These are phyloP conservation scores for Diorhabda elongata DNA, from an alignment of 1,140 invertebrate genomes.

Conservation along the genomic window DNA sequence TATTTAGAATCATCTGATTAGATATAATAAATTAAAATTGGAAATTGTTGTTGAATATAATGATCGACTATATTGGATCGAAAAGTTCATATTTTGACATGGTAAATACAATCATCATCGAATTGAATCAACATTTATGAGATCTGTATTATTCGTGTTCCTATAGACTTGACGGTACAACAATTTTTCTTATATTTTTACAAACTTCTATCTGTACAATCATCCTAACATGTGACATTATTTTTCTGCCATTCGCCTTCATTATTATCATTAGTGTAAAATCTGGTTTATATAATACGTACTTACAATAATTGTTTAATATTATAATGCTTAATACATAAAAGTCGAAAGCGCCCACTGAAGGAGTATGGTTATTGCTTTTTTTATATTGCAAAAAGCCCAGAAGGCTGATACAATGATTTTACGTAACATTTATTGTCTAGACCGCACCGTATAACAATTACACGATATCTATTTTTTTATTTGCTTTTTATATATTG, in stretches of 20 bases:
- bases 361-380: conserved; percentile 54
- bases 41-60: too few relatives aligned
- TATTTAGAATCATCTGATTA: too few relatives aligned
- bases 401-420: conserved; percentile 36
- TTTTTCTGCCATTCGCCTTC: conserved; percentile 40
- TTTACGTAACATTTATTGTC: conserved; percentile 21
- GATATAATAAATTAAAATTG: too few relatives aligned
- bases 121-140: too few relatives aligned
- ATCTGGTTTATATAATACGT: conserved; percentile 48
- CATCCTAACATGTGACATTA: conserved; percentile 37
- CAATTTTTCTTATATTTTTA: conserved; percentile 46
- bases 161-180: conserved; percentile 39
- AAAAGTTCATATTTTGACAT: too few relatives aligned
- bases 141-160: too few relatives aligned
- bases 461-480: conserved; percentile 14
- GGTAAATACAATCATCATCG: too few relatives aligned
- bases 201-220: conserved; percentile 52
- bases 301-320: conserved; percentile 47
- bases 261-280: conserved; percentile 49
- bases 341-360: conserved; percentile 52
- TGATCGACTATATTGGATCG: too few relatives aligned
- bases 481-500: background rate
- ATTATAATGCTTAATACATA: conserved; percentile 47
- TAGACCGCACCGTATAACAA: background rate
- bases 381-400: conserved; percentile 52